phyloP scores from a whole-genome alignment of 1,140 invertebrate species.

The Bombus pascuorum region DNA sequence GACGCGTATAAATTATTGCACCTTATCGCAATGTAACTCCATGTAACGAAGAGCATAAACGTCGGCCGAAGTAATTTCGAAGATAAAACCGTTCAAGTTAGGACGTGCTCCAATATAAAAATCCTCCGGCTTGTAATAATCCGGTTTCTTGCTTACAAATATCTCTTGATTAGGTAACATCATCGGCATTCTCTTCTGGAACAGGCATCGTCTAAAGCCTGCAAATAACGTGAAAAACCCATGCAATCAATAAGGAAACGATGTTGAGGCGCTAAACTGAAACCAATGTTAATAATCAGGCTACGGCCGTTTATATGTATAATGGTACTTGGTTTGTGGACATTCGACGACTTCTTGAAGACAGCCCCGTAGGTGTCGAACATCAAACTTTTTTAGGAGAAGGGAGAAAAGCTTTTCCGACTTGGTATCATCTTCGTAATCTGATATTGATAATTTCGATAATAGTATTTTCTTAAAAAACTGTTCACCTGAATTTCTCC shows the following conservation, averaged over 20 bases:
- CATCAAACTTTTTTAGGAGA: too few species aligned
- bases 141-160: constrained; percentile 86
- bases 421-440: too few species aligned
- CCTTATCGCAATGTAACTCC: constrained; percentile 90
- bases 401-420: too few species aligned
- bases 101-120: constrained; percentile 92
- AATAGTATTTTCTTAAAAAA: background rate
- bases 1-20: constrained; percentile 70
- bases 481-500: constrained; percentile 87
- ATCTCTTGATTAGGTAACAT: constrained; percentile 89
- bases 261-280: background rate
- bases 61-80: constrained; percentile 90
- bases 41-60: constrained; percentile 94
- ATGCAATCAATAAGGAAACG: background rate
- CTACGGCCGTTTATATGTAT: background rate
- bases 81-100: constrained; percentile 89
- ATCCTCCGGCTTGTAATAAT: constrained; percentile 88
- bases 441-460: background rate
- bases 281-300: background rate
- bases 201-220: constrained; percentile 87
- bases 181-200: constrained; percentile 86
- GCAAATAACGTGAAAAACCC: constrained; percentile 8
- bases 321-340: too few species aligned
- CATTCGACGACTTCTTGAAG: too few species aligned
- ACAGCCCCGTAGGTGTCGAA: too few species aligned